Conservation (phyloP, 2,888 invertebrate genomes). For the Drosophila ochracea region DNA sequence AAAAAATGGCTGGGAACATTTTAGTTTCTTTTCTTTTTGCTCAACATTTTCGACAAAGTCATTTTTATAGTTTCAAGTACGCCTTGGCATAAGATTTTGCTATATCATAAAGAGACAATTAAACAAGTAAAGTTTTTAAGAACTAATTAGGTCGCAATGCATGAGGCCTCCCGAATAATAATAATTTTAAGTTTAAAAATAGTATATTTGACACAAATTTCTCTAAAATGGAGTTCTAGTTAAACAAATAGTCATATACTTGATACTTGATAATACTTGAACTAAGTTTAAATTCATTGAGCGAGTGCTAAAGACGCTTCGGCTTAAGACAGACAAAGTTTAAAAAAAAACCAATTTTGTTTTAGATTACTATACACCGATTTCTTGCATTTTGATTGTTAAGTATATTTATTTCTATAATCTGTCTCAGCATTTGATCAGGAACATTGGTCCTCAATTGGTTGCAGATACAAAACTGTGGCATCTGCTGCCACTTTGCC, state of each 20-base stretch:
- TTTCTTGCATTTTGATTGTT: neutral
- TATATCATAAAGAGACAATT: neutral
- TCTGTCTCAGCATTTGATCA: neutral
- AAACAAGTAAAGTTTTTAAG: neutral
- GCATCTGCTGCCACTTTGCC: slow-evolving; percentile 18
- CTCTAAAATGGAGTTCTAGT: neutral
- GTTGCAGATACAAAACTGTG: slow-evolving; percentile 11
- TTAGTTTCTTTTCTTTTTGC: neutral
- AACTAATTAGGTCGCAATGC: no score
- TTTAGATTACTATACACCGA: neutral
- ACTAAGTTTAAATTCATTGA: neutral
- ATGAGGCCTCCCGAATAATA: neutral
- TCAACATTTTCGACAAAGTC: neutral
- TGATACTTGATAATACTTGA: neutral
- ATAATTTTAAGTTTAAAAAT: neutral
- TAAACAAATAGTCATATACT: neutral
- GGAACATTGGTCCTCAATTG: slow-evolving; percentile 24
- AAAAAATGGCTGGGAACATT: neutral
- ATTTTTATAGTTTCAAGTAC: neutral
- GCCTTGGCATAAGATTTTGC: neutral
- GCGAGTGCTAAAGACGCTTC: neutral
- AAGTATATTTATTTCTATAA: slow-evolving; percentile 1
- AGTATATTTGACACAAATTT: neutral
- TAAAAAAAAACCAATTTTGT: neutral
- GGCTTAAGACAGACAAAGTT: neutral